Percentiles rank a stretch among this genome's conserved stretches.
These are phyloP conservation scores for Callipepla californica DNA, from an alignment of 2,113 vertebrate genomes.

Conservation along the genomic window DNA sequence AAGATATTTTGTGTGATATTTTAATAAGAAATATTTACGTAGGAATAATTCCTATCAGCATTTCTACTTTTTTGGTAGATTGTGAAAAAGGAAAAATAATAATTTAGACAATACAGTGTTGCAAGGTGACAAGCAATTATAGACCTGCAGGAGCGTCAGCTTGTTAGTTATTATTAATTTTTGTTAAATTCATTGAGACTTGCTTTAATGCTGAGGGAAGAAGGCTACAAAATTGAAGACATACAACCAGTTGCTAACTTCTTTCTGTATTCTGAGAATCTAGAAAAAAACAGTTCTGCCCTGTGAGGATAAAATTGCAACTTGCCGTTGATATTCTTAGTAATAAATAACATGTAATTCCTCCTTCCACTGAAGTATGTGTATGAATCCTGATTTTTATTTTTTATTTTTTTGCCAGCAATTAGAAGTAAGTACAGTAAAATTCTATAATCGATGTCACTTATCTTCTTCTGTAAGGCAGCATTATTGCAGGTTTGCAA, in stretches of 20 bases:
- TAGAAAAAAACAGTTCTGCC: background rate
- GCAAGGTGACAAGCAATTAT: conserved; percentile 35
- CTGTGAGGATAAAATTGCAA: background rate
- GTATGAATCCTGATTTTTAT: background rate
- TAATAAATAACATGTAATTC: background rate
- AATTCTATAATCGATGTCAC: background rate
- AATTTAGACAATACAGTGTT: conserved; percentile 58
- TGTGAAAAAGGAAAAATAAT: conserved; percentile 56
- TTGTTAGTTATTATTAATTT: conserved; percentile 52
- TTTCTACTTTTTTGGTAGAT: conserved; percentile 39
- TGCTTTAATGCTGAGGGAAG: background rate
- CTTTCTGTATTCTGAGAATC: background rate
- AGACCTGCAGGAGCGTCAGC: background rate
- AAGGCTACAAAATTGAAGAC: background rate
- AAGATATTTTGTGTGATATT: conserved; percentile 22
- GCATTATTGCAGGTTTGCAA: background rate
- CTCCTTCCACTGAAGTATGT: background rate
- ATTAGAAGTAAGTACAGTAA: background rate
- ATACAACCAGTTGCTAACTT: background rate
- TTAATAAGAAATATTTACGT: conserved; percentile 61
- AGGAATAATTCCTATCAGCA: conserved; percentile 42
- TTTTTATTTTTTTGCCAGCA: background rate
- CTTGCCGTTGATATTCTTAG: background rate
- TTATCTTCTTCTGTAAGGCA: background rate
- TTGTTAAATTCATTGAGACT: conserved; percentile 38